Percentiles rank a stretch among this genome's conserved stretches.
These are phyloP conservation scores for Drosophila athabasca DNA, from an alignment of 1,140 invertebrate species.

Conservation along the genomic window DNA sequence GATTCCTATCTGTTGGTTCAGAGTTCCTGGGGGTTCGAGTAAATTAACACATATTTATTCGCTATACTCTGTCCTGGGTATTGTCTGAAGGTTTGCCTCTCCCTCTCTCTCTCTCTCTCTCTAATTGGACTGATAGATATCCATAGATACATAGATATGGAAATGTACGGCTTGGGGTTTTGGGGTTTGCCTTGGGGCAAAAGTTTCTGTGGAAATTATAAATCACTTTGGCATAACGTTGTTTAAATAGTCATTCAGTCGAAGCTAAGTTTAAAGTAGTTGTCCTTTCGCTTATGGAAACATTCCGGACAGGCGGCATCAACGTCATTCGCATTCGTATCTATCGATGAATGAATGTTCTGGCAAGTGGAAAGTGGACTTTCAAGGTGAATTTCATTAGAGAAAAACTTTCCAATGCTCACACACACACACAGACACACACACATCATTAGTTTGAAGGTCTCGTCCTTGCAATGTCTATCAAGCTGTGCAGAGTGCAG, in stretches of 20 bases:
- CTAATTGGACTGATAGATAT: conserved; percentile 43
- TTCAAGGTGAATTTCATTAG: conserved; percentile 28
- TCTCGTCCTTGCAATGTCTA: conserved; percentile 44
- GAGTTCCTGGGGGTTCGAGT: conserved; percentile 12
- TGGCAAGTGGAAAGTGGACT: too few species aligned
- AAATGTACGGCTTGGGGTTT: too few species aligned
- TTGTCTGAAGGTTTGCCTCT: conserved; percentile 2
- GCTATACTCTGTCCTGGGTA: conserved; percentile 5
- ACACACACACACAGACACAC: conserved; percentile 10
- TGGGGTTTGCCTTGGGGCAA: too few species aligned
- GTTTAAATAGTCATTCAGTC: too few species aligned
- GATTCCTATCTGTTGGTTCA: not conserved
- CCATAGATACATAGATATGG: conserved; percentile 1
- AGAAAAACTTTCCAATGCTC: conserved; percentile 13
- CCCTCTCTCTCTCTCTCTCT: conserved; percentile 2
- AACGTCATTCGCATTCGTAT: too few species aligned
- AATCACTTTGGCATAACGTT: too few species aligned
- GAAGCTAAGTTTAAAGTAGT: too few species aligned
- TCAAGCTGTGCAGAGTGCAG: conserved; percentile 22
- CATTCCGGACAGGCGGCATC: too few species aligned
- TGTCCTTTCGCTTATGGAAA: too few species aligned
- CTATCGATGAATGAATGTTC: too few species aligned
- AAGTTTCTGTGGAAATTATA: too few species aligned
- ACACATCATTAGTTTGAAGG: conserved; percentile 20
- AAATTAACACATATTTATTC: conserved; percentile 47